These are phyloP conservation scores for Octomys mimax DNA, from an alignment of 2,797 vertebrate genomes.

Conservation along the genomic window DNA sequence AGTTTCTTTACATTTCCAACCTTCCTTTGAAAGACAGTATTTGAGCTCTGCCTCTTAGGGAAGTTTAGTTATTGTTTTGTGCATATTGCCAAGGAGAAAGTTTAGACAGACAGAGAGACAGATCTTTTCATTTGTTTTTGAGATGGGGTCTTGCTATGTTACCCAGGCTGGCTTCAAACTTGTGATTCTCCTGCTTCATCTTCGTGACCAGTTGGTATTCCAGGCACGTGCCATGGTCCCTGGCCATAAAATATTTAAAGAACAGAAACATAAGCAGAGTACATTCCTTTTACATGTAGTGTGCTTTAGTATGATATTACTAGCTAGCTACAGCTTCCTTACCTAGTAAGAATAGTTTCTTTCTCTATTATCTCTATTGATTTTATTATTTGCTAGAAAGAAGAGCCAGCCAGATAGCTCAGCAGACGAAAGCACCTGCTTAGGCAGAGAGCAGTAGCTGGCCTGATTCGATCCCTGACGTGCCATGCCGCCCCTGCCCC, in stretches of 20 bases:
- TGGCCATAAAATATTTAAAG: neutral
- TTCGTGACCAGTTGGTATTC: neutral
- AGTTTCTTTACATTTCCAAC: conserved; percentile 11
- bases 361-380: neutral
- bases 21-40: conserved; percentile 24
- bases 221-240: neutral
- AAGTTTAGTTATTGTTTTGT: neutral
- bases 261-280: neutral
- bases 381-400: conserved; percentile 48
- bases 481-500: too few species aligned
- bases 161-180: neutral
- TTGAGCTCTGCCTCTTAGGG: neutral
- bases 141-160: neutral
- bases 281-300: neutral
- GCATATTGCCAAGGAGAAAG: neutral
- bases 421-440: too few species aligned
- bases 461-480: too few species aligned
- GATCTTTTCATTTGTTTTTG: neutral
- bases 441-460: too few species aligned
- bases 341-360: neutral
- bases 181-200: neutral
- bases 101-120: too few species aligned
- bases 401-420: too few species aligned
- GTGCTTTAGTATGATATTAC: neutral
- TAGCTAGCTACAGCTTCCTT: neutral